Base-by-base conservation (phyloP, 2,113 vertebrate genomes). In the Falco punctatus region DNA sequence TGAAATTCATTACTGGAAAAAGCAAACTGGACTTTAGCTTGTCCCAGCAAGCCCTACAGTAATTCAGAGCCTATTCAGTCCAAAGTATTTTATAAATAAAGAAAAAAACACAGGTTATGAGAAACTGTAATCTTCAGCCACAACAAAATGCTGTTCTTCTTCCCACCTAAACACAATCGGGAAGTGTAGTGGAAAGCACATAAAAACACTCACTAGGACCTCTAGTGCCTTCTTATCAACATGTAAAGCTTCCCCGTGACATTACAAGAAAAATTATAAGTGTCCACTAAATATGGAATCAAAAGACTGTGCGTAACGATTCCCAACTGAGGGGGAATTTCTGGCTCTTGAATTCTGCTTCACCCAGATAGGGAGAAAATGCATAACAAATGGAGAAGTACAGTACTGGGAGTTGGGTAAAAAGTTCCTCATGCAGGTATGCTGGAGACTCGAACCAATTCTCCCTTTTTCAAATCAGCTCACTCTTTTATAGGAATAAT, bases 271-370 rank as follows among this genome's bases (percentile, higher is more conserved):
- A 90, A 92, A 94, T 48, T 75, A 5, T 78, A 93, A 94, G 93
- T 80, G 84, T 85, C 89, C 91, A 96, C 87, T 95, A 95, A 96
- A 95, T 87, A 92, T 61, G 84, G 94, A 93, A 91, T 72, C 81
- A 95, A 82, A 95, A 92, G 91, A 91, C 46, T 89, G 55, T 15
- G 78, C 2, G 4, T 30, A 58, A 87, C 1, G 2, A 81, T 95
- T 95, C 96, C 81, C 94, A 96, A 32, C 54, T 61, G 91, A 92
- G 62, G 27, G 70, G 89, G 78, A 94, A 94, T 72, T 89, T 94
- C 94, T 6, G 1, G 40, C 91, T 96, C 69, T 92, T 57, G n/a
- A 79, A 67, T 88, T 95, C 84, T 90, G 51, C 71, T 67, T 73
- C 61, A 13, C 40, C 16, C 33, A 77, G 73, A 90, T 40, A 92